These are phyloP conservation scores for Euspilapteryx auroguttella DNA, from an alignment of 2,888 invertebrate genomes.

Conservation along the genomic window DNA sequence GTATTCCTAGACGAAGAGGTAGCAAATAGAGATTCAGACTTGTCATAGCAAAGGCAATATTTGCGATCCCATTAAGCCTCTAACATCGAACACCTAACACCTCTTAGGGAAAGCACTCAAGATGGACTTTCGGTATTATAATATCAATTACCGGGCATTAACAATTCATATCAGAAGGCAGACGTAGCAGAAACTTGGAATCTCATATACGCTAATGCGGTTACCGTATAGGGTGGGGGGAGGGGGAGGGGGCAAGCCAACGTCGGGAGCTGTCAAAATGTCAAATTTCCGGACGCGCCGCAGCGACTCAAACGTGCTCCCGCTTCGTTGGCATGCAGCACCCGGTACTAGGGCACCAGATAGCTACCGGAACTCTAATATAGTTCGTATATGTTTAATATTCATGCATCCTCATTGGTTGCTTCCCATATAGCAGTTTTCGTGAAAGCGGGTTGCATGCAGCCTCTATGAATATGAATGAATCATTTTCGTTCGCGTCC, in stretches of 20 bases:
- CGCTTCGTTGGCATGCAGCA: conserved; percentile 42
- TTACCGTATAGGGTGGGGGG: conserved; percentile 27
- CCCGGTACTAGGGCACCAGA: conserved; percentile 11
- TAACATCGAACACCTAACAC: conserved; percentile 4
- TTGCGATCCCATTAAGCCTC: conserved; percentile 3
- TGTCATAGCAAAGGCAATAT: no score
- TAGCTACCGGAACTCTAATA: conserved; percentile 33
- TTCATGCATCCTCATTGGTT: conserved; percentile 53
- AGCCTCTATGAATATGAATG: conserved; percentile 54
- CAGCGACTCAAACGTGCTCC: conserved; percentile 56
- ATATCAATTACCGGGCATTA: conserved; percentile 61
- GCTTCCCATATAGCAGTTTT: conserved; percentile 47
- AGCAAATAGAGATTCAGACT: no score
- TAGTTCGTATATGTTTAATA: conserved; percentile 41
- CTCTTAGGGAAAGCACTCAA: conserved; percentile 32
- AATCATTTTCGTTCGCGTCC: conserved; percentile 41
- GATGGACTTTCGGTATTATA: conserved; percentile 52
- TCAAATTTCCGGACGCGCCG: conserved; percentile 60
- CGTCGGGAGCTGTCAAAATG: conserved; percentile 63
- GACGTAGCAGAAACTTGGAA: conserved; percentile 52
- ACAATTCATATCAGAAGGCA: conserved; percentile 58
- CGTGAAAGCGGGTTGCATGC: conserved; percentile 38
- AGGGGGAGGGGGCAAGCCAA: conserved; percentile 18
- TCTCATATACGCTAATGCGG: conserved; percentile 46
- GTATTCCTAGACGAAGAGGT: no score